Base-by-base conservation (phyloP, 2,888 invertebrate genomes). In the Adelognathus sp. region DNA sequence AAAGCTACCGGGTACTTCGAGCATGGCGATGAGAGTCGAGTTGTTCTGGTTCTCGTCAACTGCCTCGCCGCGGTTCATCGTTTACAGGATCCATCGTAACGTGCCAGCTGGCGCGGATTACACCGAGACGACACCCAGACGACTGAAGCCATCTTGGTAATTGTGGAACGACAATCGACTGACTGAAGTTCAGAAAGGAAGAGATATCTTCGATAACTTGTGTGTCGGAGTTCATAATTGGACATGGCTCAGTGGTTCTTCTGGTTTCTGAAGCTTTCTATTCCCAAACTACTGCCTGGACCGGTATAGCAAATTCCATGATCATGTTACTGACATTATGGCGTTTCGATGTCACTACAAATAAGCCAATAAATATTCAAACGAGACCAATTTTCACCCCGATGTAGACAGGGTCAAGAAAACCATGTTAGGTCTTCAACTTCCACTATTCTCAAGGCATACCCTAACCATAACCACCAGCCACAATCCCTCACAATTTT, bases 1-100 rank as follows among this genome's bases (percentile, higher is more conserved):
- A 72, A 69, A 56, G 58, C 36, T 50, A 64, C 52, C 31, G 36
- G 21, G 54, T 54, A 29, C 18, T 39, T 54, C 54, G 36, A 36
- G 36, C 56, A 27, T 56, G 63, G 46, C 46, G 21, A 21, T 21
- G 21, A 21, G 21, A 21, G 24, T 18, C 6, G 46, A 21, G 18
- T 18, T 11, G 18, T 18, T 11, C 46, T 46, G 46, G 46, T 46
- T 46, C 46, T 46, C 46, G 46, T 46, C 46, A 46, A n/a, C 46
- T 46, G 46, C 46, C 24, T 11, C 18, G 9, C 21, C 18, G 46
- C 18, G 46, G 46, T 46, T 46, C 46, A 46, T 46, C 21, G 21
- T 21, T 21, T 46, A 21, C 46, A 21, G 46, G 46, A 46, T 46
- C n/a, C 46, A 46, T 46, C 46, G 18, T 46, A 46, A 21, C 46